A percentile compares a stretch with the other conserved stretches of the same genome.
These are phyloP conservation scores for Chromis chromis DNA, from an alignment of 2,797 vertebrate species.

Conservation along the genomic window DNA sequence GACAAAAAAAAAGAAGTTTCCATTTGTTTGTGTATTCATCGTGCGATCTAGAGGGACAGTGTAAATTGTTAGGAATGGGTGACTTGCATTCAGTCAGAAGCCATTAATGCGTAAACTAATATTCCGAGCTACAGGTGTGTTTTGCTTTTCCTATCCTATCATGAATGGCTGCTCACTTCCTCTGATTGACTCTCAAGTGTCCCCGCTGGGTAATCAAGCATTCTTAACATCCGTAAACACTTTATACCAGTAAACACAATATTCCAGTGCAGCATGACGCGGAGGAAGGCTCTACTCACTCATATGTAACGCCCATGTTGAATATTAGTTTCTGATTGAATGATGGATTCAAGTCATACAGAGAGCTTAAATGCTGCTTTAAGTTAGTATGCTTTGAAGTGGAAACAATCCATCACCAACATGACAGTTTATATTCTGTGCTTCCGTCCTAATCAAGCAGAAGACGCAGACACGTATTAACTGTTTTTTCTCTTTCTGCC, in stretches of 20 bases:
- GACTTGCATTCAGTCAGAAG: slow-evolving; percentile 57
- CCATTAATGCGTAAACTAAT: slow-evolving; percentile 65
- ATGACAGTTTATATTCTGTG: slow-evolving; percentile 23
- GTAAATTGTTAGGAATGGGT: slow-evolving; percentile 51
- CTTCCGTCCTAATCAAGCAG: slow-evolving; percentile 28
- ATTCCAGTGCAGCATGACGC: slow-evolving; percentile 47
- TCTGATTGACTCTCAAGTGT: slow-evolving; percentile 70
- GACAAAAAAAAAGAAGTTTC: slow-evolving; percentile 13
- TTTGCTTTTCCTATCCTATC: slow-evolving; percentile 61
- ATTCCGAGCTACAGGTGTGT: slow-evolving; percentile 69
- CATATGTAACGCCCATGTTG: slow-evolving; percentile 21
- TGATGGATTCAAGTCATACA: slow-evolving; percentile 20
- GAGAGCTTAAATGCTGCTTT: slow-evolving; percentile 8
- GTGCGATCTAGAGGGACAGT: slow-evolving; percentile 39
- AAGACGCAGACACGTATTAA: slow-evolving; percentile 19
- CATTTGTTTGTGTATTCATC: slow-evolving; percentile 56
- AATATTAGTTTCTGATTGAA: slow-evolving; percentile 48
- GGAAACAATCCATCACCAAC: slow-evolving; percentile 41
- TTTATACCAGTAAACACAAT: slow-evolving; percentile 41
- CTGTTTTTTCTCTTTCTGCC: neutral
- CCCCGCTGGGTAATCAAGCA: slow-evolving; percentile 78
- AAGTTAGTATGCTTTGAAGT: slow-evolving; percentile 28
- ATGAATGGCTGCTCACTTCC: slow-evolving; percentile 66
- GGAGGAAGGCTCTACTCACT: slow-evolving; percentile 9
- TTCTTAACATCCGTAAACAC: slow-evolving; percentile 73